Base-by-base conservation (phyloP, 2,888 invertebrate species). In the Shargacucullia verbasci region DNA sequence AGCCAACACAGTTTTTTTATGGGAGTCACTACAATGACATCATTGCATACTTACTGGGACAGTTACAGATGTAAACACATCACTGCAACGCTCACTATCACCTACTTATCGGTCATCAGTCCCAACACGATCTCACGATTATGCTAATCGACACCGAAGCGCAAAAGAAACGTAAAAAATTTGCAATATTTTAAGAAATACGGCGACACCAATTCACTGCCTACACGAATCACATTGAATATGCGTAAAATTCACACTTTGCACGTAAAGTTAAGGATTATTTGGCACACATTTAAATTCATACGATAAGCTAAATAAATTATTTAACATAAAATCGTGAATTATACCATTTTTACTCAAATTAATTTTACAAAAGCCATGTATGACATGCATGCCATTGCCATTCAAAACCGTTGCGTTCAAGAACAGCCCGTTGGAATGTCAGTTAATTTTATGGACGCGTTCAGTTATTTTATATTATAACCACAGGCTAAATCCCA, bases 1-100 rank as follows among this genome's bases (percentile, higher is more conserved):
- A 92, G 93, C 93, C 94, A 94, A 92, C 85, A 86, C 83, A 85
- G 86, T 91, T 92, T 92, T 33, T 92, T 90, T 92, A 89, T 87
- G 86, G 87, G 85, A 88, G 85, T 83, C 85, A 80, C 81, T 84
- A 86, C 86, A 90, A 92, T 94, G 94, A 94, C 93, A 93, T 93
- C 93, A 93, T 94, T 79, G 64, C 80, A 77, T 77, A 94, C 93
- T 92, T 82, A 94, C 93, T 82, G 83, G 77, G 86, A 83, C 86
- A 85, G 83, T 90, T 88, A 93, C 83, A 89, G 86, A 88, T 91
- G 92, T 93, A 93, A 93, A 93, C 92, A 93, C 92, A 94, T 93
- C 85, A 84, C 91, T 90, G 81, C 82, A 78, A 81, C 83, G 70
- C 72, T 67, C 80, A 77, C 82, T 80, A 79, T 70, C 81, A 67